Base-by-base conservation (phyloP, 2,888 invertebrate species). In the Neoaliturus tenellus region DNA sequence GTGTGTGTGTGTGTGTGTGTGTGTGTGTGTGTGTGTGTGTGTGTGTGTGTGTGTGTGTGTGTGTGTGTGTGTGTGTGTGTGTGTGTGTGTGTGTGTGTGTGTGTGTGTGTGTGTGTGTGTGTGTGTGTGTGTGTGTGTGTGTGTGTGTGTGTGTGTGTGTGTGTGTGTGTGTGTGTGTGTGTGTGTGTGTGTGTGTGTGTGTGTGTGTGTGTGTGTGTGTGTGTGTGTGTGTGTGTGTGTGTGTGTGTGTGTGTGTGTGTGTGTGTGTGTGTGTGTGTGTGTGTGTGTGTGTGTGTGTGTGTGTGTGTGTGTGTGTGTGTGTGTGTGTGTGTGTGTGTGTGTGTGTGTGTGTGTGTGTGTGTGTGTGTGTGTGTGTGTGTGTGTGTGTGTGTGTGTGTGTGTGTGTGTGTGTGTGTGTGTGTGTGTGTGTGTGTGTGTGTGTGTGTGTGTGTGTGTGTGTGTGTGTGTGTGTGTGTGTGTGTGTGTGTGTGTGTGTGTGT, bases 171-270 rank as follows among this genome's bases (percentile, higher is more conserved):
- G 71, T 71, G 71, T 71, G 71, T 71, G 71, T 39, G 71, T 71
- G 71, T 71, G 71, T 71, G 71, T 71, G 71, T 71, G 71, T 71
- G 71, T 71, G 71, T 71, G 71, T 71, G 71, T 71, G 71, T 71
- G 71, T 71, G 71, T 71, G 71, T 71, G 71, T 71, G 71, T 71
- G 71, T 71, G 71, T 71, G 71, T 71, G 71, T 71, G 71, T 71
- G 71, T 71, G 71, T 71, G 71, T 71, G 71, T 71, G 71, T 71
- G 71, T 71, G 71, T 71, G 71, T 71, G 71, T 71, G 71, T 71
- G 71, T 71, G 71, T 71, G 71, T 71, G 71, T 71, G 71, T 71
- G 71, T 71, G 71, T 71, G 71, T 71, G 71, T 71, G 71, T 39
- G 71, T 71, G 71, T 71, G 71, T 39, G 39, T 71, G 71, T 71